Evolutionary conservation across 35 echinoderm and acorn worm species (phyloP).

Genomic region (Lytechinus pictus): DNA sequence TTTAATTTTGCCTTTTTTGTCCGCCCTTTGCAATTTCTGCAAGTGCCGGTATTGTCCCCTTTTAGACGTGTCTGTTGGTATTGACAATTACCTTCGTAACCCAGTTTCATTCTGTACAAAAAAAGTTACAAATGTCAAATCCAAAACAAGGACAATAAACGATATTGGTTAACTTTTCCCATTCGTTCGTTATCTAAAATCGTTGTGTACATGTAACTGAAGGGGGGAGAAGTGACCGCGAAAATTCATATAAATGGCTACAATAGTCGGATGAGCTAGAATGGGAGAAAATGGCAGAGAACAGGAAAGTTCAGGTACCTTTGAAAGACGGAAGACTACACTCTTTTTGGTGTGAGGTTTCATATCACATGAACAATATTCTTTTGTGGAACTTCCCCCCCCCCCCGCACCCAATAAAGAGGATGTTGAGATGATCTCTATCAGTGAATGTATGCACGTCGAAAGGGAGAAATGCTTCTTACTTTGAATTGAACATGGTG

Average conservation of each 20-base stretch:
- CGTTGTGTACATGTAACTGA: not conserved
- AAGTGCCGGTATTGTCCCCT: not conserved
- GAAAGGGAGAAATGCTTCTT: no score
- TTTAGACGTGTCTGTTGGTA: not conserved
- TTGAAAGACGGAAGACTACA: not conserved
- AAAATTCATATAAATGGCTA: not conserved
- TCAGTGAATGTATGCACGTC: no score
- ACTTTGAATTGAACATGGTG: no score
- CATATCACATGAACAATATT: not conserved
- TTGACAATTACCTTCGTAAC: not conserved
- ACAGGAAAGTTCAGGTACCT: not conserved
- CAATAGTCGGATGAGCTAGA: not conserved
- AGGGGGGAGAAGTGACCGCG: not conserved
- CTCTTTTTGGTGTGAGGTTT: not conserved
- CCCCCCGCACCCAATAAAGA: no score
- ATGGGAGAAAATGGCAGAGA: not conserved
- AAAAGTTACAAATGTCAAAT: not conserved
- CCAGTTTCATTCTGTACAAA: not conserved
- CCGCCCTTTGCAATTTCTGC: slow-evolving; percentile 11
- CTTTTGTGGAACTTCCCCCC: not conserved
- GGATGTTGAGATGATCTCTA: no score
- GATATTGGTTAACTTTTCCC: not conserved
- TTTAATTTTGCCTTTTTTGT: not conserved
- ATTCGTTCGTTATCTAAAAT: not conserved
- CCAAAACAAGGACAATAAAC: slow-evolving; percentile 22